Conservation (phyloP, 2,797 vertebrate species). For the Brachyalestes nurse region DNA sequence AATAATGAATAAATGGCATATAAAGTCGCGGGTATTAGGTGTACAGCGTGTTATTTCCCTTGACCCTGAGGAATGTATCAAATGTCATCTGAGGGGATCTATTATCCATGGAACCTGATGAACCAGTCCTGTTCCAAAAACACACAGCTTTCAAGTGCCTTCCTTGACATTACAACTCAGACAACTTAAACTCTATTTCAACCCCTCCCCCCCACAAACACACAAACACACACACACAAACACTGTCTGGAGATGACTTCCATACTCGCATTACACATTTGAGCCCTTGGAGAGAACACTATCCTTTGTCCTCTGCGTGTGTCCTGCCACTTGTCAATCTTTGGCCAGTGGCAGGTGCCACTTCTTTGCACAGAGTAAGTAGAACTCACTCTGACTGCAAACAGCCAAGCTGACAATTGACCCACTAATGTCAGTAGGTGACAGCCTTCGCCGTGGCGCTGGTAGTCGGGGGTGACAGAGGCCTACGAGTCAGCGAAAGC, state of each 20-base stretch:
- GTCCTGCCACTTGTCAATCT: constrained; percentile 53
- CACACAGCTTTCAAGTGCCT: constrained; percentile 43
- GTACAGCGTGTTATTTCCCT: constrained; percentile 28
- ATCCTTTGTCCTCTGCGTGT: constrained; percentile 37
- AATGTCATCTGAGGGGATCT: constrained; percentile 36
- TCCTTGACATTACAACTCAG: constrained; percentile 19
- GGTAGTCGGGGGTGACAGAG: constrained; percentile 70
- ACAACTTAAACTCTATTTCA: constrained; percentile 36
- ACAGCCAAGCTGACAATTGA: constrained; percentile 69
- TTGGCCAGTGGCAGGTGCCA: constrained; percentile 32
- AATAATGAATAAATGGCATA: constrained; percentile 49
- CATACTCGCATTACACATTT: constrained; percentile 26
- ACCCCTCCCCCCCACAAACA: constrained; percentile 17
- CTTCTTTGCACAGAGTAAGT: constrained; percentile 29
- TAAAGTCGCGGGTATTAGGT: constrained; percentile 42
- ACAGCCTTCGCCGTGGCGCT: constrained; percentile 52
- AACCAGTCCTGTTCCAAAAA: constrained; percentile 36
- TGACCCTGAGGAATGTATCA: constrained; percentile 41
- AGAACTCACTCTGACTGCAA: constrained; percentile 63
- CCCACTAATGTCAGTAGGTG: constrained; percentile 74
- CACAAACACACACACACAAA: background rate
- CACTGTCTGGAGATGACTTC: constrained; percentile 12
- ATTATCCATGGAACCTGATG: constrained; percentile 45
- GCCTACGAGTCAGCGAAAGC: constrained; percentile 69
- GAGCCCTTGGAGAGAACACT: constrained; percentile 38